A percentile compares a stretch with the other conserved stretches of the same genome.
Evolutionary conservation across 2,797 vertebrate genomes (phyloP).

Genomic region (Leontopithecus rosalia): DNA sequence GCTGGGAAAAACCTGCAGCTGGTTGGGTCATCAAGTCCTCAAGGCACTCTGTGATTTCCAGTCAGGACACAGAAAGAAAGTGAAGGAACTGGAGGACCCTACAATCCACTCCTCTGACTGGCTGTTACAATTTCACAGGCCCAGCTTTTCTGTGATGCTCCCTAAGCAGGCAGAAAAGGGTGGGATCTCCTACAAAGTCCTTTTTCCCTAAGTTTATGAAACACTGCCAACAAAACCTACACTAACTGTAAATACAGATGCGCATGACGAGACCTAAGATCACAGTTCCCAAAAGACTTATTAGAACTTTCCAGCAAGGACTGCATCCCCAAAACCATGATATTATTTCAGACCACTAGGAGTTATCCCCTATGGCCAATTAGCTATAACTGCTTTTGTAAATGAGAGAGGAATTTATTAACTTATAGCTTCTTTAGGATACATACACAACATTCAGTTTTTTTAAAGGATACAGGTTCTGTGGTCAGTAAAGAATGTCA

Average conservation of each 20-base stretch:
- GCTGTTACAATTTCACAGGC: not conserved
- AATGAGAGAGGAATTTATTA: not conserved
- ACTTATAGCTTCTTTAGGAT: not conserved
- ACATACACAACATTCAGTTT: not conserved
- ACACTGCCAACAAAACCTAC: not conserved
- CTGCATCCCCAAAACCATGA: not conserved
- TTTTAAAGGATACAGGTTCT: not conserved
- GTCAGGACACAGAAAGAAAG: not conserved
- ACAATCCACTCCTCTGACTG: not conserved
- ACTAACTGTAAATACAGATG: not conserved
- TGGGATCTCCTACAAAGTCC: not conserved
- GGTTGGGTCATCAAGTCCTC: not conserved
- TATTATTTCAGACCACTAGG: not conserved
- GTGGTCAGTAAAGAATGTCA: not conserved
- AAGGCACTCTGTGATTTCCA: not conserved
- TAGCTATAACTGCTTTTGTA: not conserved
- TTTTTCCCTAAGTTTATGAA: not conserved
- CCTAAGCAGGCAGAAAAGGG: not conserved
- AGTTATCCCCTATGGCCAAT: not conserved
- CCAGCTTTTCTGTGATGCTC: not conserved
- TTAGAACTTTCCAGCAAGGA: not conserved
- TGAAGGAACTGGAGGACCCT: not conserved
- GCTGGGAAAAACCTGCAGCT: not conserved
- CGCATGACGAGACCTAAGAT: not conserved
- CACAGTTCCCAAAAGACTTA: not conserved